Conservation (phyloP, 2,113 vertebrate species). For the Larimichthys polyactis region DNA sequence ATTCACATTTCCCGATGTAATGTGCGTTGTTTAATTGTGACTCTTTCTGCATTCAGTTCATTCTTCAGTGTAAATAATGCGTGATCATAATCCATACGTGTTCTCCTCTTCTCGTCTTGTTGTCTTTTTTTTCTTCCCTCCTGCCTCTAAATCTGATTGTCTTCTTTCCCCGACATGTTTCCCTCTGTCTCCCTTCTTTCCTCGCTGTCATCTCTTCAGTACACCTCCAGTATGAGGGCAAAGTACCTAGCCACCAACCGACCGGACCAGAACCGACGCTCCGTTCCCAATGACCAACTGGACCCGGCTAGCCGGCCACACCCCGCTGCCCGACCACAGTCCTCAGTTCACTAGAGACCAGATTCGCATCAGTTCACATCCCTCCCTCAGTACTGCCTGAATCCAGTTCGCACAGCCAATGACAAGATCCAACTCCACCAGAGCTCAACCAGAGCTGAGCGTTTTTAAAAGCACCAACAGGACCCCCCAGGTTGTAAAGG, state of each 20-base stretch:
- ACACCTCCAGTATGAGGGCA: slow-evolving; percentile 99
- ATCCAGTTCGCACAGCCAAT: slow-evolving; percentile 68
- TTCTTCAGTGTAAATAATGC: neutral
- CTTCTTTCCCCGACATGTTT: slow-evolving; percentile 2
- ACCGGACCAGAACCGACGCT: slow-evolving; percentile 87
- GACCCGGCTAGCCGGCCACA: slow-evolving; percentile 81
- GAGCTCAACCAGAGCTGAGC: slow-evolving; percentile 32
- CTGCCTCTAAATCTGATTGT: neutral
- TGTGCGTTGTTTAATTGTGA: neutral
- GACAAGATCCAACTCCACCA: slow-evolving; percentile 24
- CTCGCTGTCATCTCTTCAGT: slow-evolving; percentile 81
- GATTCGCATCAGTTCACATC: neutral
- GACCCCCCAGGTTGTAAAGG: slow-evolving; percentile 19
- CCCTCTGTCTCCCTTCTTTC: neutral
- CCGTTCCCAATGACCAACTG: slow-evolving; percentile 82
- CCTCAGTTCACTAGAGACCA: slow-evolving; percentile 80
- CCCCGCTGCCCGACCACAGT: slow-evolving; percentile 78
- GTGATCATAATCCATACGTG: slow-evolving; percentile 8
- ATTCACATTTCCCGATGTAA: neutral
- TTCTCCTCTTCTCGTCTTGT: slow-evolving; percentile 3
- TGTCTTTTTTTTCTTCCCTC: slow-evolving; percentile 18
- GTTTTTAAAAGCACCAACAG: slow-evolving; percentile 37
- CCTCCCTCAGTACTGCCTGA: slow-evolving; percentile 50
- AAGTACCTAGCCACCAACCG: slow-evolving; percentile 98
- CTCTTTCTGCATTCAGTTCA: neutral